phyloP scores from a whole-genome alignment of 1,140 invertebrate genomes.

The Glossosoma conforme region DNA sequence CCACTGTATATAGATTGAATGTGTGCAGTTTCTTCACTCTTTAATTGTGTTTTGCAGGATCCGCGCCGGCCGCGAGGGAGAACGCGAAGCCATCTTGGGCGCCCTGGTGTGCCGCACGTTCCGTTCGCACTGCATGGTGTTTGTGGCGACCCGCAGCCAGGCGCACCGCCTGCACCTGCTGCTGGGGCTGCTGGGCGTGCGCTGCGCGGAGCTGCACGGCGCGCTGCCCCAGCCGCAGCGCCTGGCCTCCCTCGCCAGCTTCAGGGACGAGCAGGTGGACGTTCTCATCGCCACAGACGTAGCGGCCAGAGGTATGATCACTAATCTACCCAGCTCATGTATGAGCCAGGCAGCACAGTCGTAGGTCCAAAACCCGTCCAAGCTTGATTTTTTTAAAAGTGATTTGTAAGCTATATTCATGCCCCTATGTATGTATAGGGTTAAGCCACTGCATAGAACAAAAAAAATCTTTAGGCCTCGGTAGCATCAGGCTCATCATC shows the following conservation, averaged over 20 bases:
- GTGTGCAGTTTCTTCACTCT: too few relatives aligned
- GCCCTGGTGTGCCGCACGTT: constrained; percentile 93
- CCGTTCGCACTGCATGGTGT: constrained; percentile 86
- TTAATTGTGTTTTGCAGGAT: constrained; percentile 34
- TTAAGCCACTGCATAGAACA: too few relatives aligned
- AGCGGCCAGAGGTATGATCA: constrained; percentile 76
- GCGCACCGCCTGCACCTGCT: constrained; percentile 90
- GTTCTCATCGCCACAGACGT: constrained; percentile 94
- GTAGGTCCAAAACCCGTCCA: too few relatives aligned
- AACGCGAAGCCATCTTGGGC: constrained; percentile 86
- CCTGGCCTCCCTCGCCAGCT: constrained; percentile 81
- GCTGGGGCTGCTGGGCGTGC: constrained; percentile 75
- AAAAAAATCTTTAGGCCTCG: too few relatives aligned
- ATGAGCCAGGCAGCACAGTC: too few relatives aligned
- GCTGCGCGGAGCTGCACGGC: constrained; percentile 91
- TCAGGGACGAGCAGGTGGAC: constrained; percentile 85
- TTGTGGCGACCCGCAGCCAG: constrained; percentile 93
- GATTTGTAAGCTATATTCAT: too few relatives aligned
- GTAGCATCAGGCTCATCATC: too few relatives aligned
- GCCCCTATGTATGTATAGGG: too few relatives aligned
- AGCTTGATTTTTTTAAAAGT: too few relatives aligned
- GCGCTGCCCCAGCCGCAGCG: constrained; percentile 90
- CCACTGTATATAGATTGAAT: too few relatives aligned
- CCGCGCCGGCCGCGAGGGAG: constrained; percentile 65
- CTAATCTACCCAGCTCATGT: too few relatives aligned